phyloP scores from a whole-genome alignment of 2,888 invertebrate species.

The Leptogaster cylindrica region DNA sequence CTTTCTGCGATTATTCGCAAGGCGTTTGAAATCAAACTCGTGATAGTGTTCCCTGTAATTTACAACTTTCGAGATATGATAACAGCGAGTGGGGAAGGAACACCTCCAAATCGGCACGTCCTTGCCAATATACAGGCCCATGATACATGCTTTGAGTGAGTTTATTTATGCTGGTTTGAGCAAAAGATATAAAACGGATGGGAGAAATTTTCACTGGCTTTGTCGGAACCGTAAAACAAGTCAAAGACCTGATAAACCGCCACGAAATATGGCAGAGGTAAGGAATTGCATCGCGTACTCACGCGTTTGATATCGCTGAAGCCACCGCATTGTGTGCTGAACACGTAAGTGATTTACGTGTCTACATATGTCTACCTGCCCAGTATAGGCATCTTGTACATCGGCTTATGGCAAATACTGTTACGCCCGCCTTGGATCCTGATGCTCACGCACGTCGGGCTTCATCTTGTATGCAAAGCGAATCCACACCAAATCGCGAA shows the following conservation, averaged over 20 bases:
- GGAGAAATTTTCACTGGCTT: neutral
- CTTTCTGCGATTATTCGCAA: no score
- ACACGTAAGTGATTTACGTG: slow-evolving; percentile 25
- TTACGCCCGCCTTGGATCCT: slow-evolving; percentile 10
- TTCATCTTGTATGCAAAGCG: slow-evolving; percentile 9
- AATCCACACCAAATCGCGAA: neutral
- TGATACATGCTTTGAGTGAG: slow-evolving; percentile 4
- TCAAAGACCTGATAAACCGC: slow-evolving; percentile 29
- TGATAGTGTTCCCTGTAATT: slow-evolving; percentile 25
- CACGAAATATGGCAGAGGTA: slow-evolving; percentile 5
- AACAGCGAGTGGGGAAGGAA: neutral
- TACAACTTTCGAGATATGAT: slow-evolving; percentile 1
- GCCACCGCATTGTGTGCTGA: slow-evolving; percentile 17
- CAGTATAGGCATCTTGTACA: neutral
- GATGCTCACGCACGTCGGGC: slow-evolving; percentile 24
- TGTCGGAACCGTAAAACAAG: slow-evolving; percentile 12
- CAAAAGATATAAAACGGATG: neutral
- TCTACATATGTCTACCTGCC: neutral
- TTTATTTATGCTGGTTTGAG: neutral
- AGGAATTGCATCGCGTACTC: slow-evolving; percentile 27
- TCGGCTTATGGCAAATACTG: slow-evolving; percentile 16
- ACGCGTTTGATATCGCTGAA: slow-evolving; percentile 25
- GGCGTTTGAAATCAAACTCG: slow-evolving; percentile 1
- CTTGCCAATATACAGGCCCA: slow-evolving; percentile 7
- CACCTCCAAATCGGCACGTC: neutral